phyloP scores from a whole-genome alignment of 2,797 vertebrate species.

The Cryptoblepharus egeriae region DNA sequence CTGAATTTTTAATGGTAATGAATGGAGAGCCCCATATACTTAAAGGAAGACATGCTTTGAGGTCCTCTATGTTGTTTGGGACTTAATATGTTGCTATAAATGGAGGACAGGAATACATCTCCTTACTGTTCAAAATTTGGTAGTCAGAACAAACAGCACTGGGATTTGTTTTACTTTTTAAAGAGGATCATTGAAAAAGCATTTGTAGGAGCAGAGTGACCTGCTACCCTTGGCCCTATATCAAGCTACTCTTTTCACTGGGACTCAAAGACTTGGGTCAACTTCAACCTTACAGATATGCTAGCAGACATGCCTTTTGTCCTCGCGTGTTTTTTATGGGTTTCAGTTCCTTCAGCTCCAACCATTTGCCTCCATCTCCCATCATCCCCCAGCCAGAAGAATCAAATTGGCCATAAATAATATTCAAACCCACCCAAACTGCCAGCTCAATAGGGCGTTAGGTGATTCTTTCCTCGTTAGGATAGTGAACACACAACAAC shows the following conservation, averaged over 20 bases:
- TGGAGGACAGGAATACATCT: too few relatives aligned
- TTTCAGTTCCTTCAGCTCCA: neutral
- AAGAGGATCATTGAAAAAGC: neutral
- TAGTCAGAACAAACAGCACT: neutral
- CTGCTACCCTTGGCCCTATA: neutral
- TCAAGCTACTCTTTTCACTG: neutral
- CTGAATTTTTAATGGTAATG: neutral
- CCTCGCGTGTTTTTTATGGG: too few relatives aligned
- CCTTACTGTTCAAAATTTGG: neutral
- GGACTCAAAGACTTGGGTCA: neutral
- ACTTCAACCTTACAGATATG: neutral
- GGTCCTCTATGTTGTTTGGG: neutral
- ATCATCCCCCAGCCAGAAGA: neutral
- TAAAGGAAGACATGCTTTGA: neutral
- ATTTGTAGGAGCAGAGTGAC: neutral
- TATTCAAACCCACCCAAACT: neutral
- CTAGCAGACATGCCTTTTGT: neutral
- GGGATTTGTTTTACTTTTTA: neutral
- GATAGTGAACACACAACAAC: slow-evolving; percentile 30
- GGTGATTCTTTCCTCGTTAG: slow-evolving; percentile 48
- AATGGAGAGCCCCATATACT: neutral
- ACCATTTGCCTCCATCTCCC: neutral
- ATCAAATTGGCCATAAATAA: neutral
- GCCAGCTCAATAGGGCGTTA: slow-evolving; percentile 1
- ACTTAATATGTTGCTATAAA: neutral